phyloP scores from a whole-genome alignment of 2,888 invertebrate genomes.

The Nesidiocoris tenuis region DNA sequence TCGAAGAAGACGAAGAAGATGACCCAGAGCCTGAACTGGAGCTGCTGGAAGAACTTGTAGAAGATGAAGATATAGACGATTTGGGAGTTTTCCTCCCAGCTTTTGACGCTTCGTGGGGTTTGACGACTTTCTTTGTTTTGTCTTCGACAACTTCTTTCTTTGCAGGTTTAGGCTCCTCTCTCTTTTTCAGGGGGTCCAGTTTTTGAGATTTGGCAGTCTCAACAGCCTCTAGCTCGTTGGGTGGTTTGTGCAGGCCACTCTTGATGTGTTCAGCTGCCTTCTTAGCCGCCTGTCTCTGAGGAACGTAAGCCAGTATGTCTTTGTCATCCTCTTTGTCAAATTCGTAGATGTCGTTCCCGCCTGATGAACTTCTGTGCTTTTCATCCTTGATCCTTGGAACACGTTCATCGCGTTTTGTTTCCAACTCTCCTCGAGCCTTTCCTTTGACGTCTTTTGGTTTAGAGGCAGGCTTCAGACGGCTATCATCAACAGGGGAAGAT shows the following conservation, averaged over 20 bases:
- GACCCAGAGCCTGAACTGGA: constrained; percentile 55
- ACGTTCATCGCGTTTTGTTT: constrained; percentile 51
- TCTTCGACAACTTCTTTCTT: constrained; percentile 53
- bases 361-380: constrained; percentile 36
- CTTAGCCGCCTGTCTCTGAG: constrained; percentile 86
- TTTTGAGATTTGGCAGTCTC: constrained; percentile 49
- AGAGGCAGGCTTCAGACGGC: constrained; percentile 52
- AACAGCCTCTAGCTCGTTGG: constrained; percentile 42
- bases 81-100: constrained; percentile 47
- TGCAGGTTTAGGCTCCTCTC: constrained; percentile 45
- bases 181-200: constrained; percentile 47
- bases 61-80: constrained; percentile 56
- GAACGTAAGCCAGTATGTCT: constrained; percentile 71
- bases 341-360: constrained; percentile 59
- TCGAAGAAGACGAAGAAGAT: constrained; percentile 59
- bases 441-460: constrained; percentile 53
- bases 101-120: constrained; percentile 50
- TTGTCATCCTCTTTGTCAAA: constrained; percentile 63
- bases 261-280: constrained; percentile 89
- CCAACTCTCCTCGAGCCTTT: constrained; percentile 55
- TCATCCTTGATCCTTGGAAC: constrained; percentile 45
- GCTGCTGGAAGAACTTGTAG: constrained; percentile 57
- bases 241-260: constrained; percentile 64
- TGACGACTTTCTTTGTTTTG: constrained; percentile 46
- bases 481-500: constrained; percentile 52